Evolutionary conservation across 2,888 invertebrate species (phyloP), one percentile per base, ranked within the genome.

Genomic region (Diaphora mendica): DNA sequence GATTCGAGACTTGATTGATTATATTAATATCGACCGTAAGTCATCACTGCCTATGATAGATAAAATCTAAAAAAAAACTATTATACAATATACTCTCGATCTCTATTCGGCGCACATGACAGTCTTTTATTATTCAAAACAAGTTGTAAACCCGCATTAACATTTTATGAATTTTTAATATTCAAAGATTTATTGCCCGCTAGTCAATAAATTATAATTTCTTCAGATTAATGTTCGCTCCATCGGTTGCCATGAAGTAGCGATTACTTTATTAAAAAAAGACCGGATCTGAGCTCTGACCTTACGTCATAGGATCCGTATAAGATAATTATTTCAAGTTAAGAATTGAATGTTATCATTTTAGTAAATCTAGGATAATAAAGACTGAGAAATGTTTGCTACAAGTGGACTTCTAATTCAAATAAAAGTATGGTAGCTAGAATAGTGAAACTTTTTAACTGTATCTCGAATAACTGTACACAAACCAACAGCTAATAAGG

Each of bases 171-270:
- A 78, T 77, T 81, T 82, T 84, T 78, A 79, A 83, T 80, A 80
- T 75, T 64, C 64, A 77, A 78, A 80, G 79, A 85, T 85, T 82
- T 84, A 85, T 85, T 77, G 74, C 75, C 75, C 73, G 64, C 65
- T 75, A 76, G 65, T 76, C 82, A 75, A 82, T 84, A 86, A 83
- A 84, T 85, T 83, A 84, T 79, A 75, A 80, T 81, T 81, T 87
- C 79, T 86, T 83, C 70, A 79, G 77, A 72, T 85, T 79, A 84
- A 83, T 86, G 79, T 79, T 78, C 82, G 81, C 76, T 78, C 79
- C 73, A 81, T 82, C 77, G 77, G 78, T 78, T 80, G 66, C 83
- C 77, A 81, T 81, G 83, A 84, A 83, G 83, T 82, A 85, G 87
- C 82, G 64, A 80, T 75, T 82, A 81, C 76, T 84, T 79, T 80